These are phyloP conservation scores for Ophiodon elongatus DNA, from an alignment of 2,113 vertebrate species.

Conservation along the genomic window DNA sequence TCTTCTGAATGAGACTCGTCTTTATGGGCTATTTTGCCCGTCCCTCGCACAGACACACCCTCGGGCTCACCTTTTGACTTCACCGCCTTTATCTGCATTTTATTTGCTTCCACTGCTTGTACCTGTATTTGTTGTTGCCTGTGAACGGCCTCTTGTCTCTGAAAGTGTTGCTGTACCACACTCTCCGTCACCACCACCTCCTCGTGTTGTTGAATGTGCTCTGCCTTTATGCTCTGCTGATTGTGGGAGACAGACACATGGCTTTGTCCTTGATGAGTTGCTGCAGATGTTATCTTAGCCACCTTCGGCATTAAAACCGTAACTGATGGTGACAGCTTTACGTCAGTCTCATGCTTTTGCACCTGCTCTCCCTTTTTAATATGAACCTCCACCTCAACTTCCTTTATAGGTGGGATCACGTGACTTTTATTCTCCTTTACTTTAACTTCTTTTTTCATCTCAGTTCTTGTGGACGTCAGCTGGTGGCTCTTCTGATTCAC, in stretches of 20 bases:
- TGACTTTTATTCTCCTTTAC: slow-evolving; percentile 60
- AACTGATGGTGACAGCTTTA: slow-evolving; percentile 68
- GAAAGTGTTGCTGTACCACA: slow-evolving; percentile 68
- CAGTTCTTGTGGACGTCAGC: slow-evolving; percentile 47
- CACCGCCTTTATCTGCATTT: slow-evolving; percentile 57
- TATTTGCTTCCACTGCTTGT: slow-evolving; percentile 54
- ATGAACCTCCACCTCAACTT: slow-evolving; percentile 59
- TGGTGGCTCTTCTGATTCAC: slow-evolving; percentile 58
- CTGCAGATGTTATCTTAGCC: slow-evolving; percentile 54
- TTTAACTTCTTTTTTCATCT: slow-evolving; percentile 61
- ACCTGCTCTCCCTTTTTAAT: slow-evolving; percentile 66
- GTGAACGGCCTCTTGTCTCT: slow-evolving; percentile 70
- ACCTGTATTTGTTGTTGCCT: slow-evolving; percentile 69
- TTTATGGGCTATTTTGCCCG: slow-evolving; percentile 28
- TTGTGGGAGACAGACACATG: slow-evolving; percentile 65
- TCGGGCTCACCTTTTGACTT: slow-evolving; percentile 60
- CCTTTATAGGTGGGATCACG: slow-evolving; percentile 36
- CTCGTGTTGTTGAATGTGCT: slow-evolving; percentile 68
- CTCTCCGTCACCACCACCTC: slow-evolving; percentile 74
- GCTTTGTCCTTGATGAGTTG: slow-evolving; percentile 65
- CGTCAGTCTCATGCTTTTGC: slow-evolving; percentile 60
- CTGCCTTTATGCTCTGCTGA: slow-evolving; percentile 73
- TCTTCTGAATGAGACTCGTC: slow-evolving; percentile 74
- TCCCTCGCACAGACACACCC: slow-evolving; percentile 46
- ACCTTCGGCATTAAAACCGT: slow-evolving; percentile 72